Evolutionary conservation across 2,797 vertebrate species (phyloP), one percentile per base, ranked within the genome.

Genomic region (Tamandua tetradactyla): DNA sequence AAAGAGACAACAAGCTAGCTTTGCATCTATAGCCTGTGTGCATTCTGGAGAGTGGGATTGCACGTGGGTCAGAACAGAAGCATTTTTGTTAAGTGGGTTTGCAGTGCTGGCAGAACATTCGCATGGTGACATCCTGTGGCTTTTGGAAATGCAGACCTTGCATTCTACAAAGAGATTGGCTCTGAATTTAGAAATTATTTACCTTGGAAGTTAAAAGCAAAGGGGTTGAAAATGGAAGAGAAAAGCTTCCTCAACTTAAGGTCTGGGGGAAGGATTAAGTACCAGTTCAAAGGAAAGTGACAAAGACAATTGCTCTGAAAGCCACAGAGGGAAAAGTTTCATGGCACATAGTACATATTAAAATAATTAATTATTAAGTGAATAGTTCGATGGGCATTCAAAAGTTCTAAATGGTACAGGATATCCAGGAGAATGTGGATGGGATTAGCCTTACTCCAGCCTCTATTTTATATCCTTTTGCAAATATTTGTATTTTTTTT

Each of bases 401-500:
- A 44, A 42, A 2, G 3, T 55, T 69, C 20, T 40, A 52, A 85
- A 11, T 55, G 62, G 72, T 8, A 66, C 27, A 75, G 27, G 49
- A 23, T 44, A 13, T 55, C 11, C 66, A 80, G 55, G 62, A 66
- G 59, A 57, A 75, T 15, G 15, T 22, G 10, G 25, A 6, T 15
- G 0, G 4, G 42, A 40, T 57, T 44, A 37, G 1, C 30, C 55
- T 78, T 20, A 5, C 47, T 69, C 35, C 32, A 30, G 25, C 22
- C 37, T 49, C 13, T 57, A 4, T 35, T 61, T 76, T 47, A 12
- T 25, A 71, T 40, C 32, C 9, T 44, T 86, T 94, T 61, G 32
- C 15, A 71, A 80, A 74, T 84, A 66, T 76, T 84, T 93, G 37
- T n/a, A n/a, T 86, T 79, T 66, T 62, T 69, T 93, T 83, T n/a